These are phyloP conservation scores for Nasonia vitripennis DNA, from an alignment of 1,140 invertebrate species.

Conservation along the genomic window DNA sequence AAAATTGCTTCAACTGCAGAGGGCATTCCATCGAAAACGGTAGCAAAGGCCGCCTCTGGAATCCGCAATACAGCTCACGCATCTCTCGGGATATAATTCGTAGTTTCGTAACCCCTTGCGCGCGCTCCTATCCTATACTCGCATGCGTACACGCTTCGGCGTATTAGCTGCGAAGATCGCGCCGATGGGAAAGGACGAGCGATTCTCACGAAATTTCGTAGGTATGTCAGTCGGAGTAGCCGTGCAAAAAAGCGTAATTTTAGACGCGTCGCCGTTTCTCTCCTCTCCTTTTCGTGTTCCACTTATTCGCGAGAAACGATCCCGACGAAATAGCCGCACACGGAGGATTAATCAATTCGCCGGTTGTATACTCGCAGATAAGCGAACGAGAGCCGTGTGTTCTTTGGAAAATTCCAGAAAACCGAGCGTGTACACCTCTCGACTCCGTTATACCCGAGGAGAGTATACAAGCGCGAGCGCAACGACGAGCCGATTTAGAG, in stretches of 20 bases:
- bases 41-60: conserved; percentile 32
- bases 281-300: background rate
- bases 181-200: conserved; percentile 37
- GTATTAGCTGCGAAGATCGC: conserved; percentile 27
- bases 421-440: background rate
- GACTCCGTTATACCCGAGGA: background rate
- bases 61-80: background rate
- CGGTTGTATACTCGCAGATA: background rate
- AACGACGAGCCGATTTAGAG: background rate
- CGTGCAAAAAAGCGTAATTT: conserved; percentile 23
- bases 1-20: background rate
- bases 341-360: background rate
- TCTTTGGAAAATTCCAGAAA: conserved; percentile 2
- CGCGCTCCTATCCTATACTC: conserved; percentile 5
- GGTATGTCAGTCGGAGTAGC: conserved; percentile 21
- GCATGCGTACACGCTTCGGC: background rate
- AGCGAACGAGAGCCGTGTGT: background rate
- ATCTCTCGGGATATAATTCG: conserved; percentile 22
- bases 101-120: conserved; percentile 36
- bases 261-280: conserved; percentile 22
- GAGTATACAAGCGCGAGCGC: background rate
- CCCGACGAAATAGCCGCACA: background rate
- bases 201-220: conserved; percentile 47
- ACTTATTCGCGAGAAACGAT: background rate
- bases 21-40: conserved; percentile 32